A percentile compares a stretch with the other conserved stretches of the same genome.
Evolutionary conservation across 2,888 invertebrate genomes (phyloP).

Genomic region (Liopterus haemorrhoidalis): DNA sequence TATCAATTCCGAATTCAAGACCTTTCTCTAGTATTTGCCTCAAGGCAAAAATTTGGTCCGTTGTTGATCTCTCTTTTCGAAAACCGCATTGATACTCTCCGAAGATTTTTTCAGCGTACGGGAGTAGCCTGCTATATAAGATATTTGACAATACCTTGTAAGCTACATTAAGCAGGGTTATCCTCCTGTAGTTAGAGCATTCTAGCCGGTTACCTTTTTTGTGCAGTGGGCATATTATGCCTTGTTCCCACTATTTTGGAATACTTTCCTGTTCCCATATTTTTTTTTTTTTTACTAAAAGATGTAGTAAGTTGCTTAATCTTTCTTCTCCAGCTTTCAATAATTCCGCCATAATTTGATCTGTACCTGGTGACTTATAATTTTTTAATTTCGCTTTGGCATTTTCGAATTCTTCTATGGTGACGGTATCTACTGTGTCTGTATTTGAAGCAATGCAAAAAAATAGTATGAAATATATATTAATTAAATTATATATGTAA

Average conservation of each 20-base stretch:
- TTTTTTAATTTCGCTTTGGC: no score
- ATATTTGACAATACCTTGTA: constrained; percentile 18
- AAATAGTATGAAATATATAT: no score
- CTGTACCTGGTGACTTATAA: no score
- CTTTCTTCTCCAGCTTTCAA: no score
- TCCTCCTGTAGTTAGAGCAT: constrained; percentile 14
- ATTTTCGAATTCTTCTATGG: no score
- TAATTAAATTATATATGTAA: no score
- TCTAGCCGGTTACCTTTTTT: constrained; percentile 14
- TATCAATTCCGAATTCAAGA: constrained; percentile 10
- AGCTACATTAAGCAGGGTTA: constrained; percentile 15
- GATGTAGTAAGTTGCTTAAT: no score
- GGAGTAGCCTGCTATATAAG: constrained; percentile 14
- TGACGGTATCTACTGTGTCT: no score
- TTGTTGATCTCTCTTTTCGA: constrained; percentile 11
- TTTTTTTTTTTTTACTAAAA: no score
- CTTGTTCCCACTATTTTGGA: constrained; percentile 20
- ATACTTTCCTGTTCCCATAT: constrained; percentile 14
- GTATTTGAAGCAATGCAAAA: no score
- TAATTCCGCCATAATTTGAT: no score
- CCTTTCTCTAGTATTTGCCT: constrained; percentile 14
- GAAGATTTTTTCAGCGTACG: constrained; percentile 13
- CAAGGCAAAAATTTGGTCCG: constrained; percentile 19
- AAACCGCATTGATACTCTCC: constrained; percentile 4
- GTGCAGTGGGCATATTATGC: constrained; percentile 17